Evolutionary conservation across 1,140 invertebrate genomes (phyloP), one percentile per base, ranked within the genome.

Genomic region (Solenopsis invicta): DNA sequence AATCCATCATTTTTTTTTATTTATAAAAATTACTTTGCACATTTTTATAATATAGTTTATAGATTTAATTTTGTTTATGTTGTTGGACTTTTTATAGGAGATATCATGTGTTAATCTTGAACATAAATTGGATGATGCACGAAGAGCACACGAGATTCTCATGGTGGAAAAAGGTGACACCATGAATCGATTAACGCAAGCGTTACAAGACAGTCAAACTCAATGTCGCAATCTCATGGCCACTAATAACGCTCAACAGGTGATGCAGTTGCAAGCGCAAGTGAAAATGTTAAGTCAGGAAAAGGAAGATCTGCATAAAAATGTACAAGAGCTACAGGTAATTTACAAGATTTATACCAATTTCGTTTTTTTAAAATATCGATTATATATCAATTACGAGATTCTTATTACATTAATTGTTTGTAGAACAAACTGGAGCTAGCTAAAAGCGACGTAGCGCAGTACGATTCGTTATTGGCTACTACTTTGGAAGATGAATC

Each of bases 91-190:
- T 67, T 34, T 85, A 90, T 78, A 94, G 93, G 93, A 94, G 80
- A 85, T 80, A 0, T 88, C 91, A 48, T 94, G 90, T 59, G 72
- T 86, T 12, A 67, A 85, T 21, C 91, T 95, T 72, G 93, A 95
- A 78, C 87, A 93, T 41, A 95, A 94, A 88, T 91, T 94, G 18
- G 88, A 88, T 9, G 94, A 95, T 74, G 84, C 94, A 29, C 89
- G 94, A 69, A 91, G 92, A 90, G 92, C 89, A 1, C 92, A 95
- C 34, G 93, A 95, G 86, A 66, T 80, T 37, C 78, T 94, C n/a
- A 90, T 95, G 77, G 92, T 95, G 0, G 93, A 95, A 56, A 95
- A 94, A 74, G 93, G 89, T 29, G 94, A 95, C 16, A 93, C 93
- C 18, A 93, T 95, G 78, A 95, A 95, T 92, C 91, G 89, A 62